phyloP scores from a whole-genome alignment of 2,797 vertebrate species.

The Lutjanus campechanus region DNA sequence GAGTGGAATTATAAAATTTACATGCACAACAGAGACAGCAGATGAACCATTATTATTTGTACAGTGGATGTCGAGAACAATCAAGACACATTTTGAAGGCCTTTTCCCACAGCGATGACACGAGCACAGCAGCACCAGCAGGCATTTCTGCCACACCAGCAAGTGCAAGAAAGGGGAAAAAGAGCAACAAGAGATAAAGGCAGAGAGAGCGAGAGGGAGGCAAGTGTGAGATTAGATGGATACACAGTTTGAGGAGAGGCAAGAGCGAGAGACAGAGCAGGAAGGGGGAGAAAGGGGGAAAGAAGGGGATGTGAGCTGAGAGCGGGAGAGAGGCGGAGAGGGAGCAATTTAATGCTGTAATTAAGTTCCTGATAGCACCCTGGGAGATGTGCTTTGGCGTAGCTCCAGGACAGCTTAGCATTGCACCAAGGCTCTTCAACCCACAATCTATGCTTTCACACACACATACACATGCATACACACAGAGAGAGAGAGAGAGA shows the following conservation, averaged over 20 bases:
- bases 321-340: slow-evolving; percentile 54
- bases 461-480: slow-evolving; percentile 22
- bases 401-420: slow-evolving; percentile 76
- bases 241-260: slow-evolving; percentile 33
- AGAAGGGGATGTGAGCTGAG: slow-evolving; percentile 50
- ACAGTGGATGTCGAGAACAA: slow-evolving; percentile 22
- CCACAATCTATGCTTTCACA: slow-evolving; percentile 35
- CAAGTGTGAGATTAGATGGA: slow-evolving; percentile 47
- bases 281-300: slow-evolving; percentile 31
- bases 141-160: slow-evolving; percentile 52
- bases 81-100: slow-evolving; percentile 16
- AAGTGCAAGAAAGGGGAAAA: slow-evolving; percentile 26
- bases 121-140: slow-evolving; percentile 31
- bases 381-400: slow-evolving; percentile 79
- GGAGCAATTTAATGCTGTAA: slow-evolving; percentile 81
- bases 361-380: slow-evolving; percentile 83
- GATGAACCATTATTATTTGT: slow-evolving; percentile 15
- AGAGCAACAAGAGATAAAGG: slow-evolving; percentile 39
- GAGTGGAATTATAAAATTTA: slow-evolving; percentile 33
- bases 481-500: too few species aligned
- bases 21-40: slow-evolving; percentile 11
- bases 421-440: slow-evolving; percentile 67
- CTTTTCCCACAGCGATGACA: slow-evolving; percentile 24
- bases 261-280: background rate
- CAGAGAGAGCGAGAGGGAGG: slow-evolving; percentile 3